A percentile compares a stretch with the other conserved stretches of the same genome.
These are phyloP conservation scores for Sebastes steindachneri DNA, from an alignment of 2,797 vertebrate genomes.

Conservation along the genomic window DNA sequence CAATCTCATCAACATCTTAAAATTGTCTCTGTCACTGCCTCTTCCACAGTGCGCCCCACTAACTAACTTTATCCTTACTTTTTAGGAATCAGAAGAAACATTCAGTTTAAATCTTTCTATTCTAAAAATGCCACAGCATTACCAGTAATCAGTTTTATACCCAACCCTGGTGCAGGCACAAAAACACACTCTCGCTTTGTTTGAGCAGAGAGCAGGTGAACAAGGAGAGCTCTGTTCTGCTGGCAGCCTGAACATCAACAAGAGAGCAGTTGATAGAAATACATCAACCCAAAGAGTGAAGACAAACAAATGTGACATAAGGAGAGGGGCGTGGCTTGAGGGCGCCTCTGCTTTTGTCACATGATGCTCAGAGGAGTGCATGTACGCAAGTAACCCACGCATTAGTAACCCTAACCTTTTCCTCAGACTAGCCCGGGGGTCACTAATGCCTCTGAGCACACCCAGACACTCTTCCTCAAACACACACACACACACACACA, in stretches of 20 bases:
- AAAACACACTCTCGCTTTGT: background rate
- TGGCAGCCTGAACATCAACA: background rate
- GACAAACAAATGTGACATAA: conserved; percentile 59
- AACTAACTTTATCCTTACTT: background rate
- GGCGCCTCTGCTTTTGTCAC: conserved; percentile 22
- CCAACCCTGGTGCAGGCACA: background rate
- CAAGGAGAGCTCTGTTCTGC: conserved; percentile 4
- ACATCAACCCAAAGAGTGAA: conserved; percentile 4
- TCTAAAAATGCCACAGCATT: background rate
- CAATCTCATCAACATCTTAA: background rate
- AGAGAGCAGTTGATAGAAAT: conserved; percentile 19
- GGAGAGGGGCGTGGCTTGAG: background rate
- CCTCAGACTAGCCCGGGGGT: conserved; percentile 8
- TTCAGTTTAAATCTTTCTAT: background rate
- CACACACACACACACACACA: conserved; percentile 26
- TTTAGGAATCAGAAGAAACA: background rate
- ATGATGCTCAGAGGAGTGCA: conserved; percentile 15
- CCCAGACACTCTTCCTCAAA: conserved; percentile 13
- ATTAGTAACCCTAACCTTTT: conserved; percentile 51
- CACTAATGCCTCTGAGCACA: conserved; percentile 30
- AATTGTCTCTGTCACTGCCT: background rate
- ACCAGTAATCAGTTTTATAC: background rate
- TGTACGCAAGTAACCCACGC: conserved; percentile 40
- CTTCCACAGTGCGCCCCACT: background rate
- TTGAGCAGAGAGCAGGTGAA: conserved; percentile 4